Percentiles rank a stretch among this genome's conserved stretches.
These are phyloP conservation scores for Styela clava DNA, from an alignment of 23 tunicate species.

Conservation along the genomic window DNA sequence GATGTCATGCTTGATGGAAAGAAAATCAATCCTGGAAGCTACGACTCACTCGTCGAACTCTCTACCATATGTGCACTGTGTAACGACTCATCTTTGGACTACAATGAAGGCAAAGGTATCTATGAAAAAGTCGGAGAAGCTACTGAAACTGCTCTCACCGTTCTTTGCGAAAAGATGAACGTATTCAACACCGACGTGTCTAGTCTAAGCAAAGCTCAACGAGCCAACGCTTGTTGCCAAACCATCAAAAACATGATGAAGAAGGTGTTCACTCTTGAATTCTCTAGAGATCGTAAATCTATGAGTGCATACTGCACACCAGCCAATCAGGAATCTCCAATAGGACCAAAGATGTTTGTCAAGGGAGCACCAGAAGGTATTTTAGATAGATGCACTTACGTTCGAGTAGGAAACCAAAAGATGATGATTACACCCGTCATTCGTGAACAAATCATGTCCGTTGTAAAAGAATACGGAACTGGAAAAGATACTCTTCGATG, in stretches of 20 bases:
- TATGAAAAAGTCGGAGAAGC: conserved; percentile 99
- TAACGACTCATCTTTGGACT: conserved; percentile 97
- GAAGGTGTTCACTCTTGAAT: conserved; percentile 93
- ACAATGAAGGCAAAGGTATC: conserved; percentile 83
- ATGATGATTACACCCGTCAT: conserved; percentile 57
- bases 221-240: conserved; percentile 55
- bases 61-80: conserved; percentile 96
- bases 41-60: conserved; percentile 82
- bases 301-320: conserved; percentile 94
- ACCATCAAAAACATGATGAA: conserved; percentile 59
- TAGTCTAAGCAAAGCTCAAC: conserved; percentile 54
- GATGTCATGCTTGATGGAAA: conserved; percentile 61
- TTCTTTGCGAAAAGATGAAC: conserved; percentile 97
- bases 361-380: conserved; percentile 99
- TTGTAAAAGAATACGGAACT: conserved; percentile 89
- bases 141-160: conserved; percentile 96
- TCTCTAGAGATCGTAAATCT: conserved; percentile 98
- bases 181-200: conserved; percentile 68
- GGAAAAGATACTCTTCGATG: conserved; percentile 96
- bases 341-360: conserved; percentile 76
- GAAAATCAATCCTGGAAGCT: conserved; percentile 54
- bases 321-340: conserved; percentile 20
- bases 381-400: conserved; percentile 81
- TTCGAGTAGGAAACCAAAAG: conserved; percentile 73
- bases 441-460: conserved; percentile 52